Evolutionary conservation across 2,888 invertebrate genomes (phyloP), one percentile per base, ranked within the genome.

Genomic region (Junonia oenone): DNA sequence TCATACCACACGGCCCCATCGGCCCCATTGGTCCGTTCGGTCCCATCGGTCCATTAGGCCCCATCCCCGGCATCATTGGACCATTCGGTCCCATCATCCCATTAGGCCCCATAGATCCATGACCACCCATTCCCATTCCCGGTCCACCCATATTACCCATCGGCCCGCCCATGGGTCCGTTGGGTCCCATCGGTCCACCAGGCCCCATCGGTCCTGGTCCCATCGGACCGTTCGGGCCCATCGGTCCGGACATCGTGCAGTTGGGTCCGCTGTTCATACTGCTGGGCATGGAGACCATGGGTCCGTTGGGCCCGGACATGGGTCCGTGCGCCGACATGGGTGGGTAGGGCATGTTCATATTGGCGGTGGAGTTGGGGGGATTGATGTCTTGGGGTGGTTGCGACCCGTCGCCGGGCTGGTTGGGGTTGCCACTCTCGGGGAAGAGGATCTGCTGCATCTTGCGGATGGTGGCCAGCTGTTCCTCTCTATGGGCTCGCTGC

Each of bases 391-490:
- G 76, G n/a, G 76, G 72, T n/a, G 76, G 76, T 54, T 81, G 84
- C 11, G 75, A 72, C 31, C 74, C 76, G 53, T 84, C 85, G 22
- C 73, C 73, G 2, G 73, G 68, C 58, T 82, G 83, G 62, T 77
- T 77, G 33, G 77, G 86, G 56, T 78, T 77, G 0, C 86, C 87
- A 52, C 94, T 94, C 73, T 97, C 97, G 0, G 97, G 97, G 86
- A 97, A 97, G 54, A 98, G 84, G 92, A 97, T 94, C 78, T 97
- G 96, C 69, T 98, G 96, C 94, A 98, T 97, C 90, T 98, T 97
- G 61, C 95, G 89, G 54, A 99, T 92, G 58, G 96, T 97, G 4
- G 98, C 98, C 48, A 99, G 89, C 72, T 98, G 96, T 73, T 97
- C 97, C 83, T 98, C 98, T 58, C 99, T 93, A 78, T 98, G 97